Evolutionary conservation across 1,140 invertebrate genomes (phyloP).

Genomic region (Drosophila burlai): DNA sequence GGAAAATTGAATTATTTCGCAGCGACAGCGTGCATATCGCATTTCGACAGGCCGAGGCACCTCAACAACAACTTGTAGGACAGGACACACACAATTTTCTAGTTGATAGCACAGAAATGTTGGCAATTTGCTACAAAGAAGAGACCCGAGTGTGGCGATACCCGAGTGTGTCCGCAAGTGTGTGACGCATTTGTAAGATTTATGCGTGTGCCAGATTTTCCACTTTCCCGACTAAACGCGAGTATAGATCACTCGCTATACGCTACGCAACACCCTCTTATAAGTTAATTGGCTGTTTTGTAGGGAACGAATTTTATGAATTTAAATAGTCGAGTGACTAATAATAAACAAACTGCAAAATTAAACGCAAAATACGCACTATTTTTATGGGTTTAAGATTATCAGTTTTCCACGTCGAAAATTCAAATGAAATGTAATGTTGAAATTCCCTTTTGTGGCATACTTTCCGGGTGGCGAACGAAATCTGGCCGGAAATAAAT

Average conservation of each 20-base stretch:
- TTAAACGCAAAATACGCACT: slow-evolving; percentile 27
- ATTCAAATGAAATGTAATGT: slow-evolving; percentile 7
- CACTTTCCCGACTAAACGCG: slow-evolving; percentile 57
- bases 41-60: slow-evolving; percentile 40
- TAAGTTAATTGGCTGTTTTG: slow-evolving; percentile 67
- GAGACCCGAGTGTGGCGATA: background rate
- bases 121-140: slow-evolving; percentile 56
- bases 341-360: slow-evolving; percentile 5
- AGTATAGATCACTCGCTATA: slow-evolving; percentile 31
- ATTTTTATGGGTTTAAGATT: slow-evolving; percentile 6
- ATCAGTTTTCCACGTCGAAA: background rate
- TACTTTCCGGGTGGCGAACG: slow-evolving; percentile 22
- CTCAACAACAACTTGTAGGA: slow-evolving; percentile 47
- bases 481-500: background rate
- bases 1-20: slow-evolving; percentile 45
- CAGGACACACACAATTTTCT: slow-evolving; percentile 66
- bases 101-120: slow-evolving; percentile 74
- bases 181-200: slow-evolving; percentile 69
- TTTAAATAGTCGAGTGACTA: slow-evolving; percentile 57
- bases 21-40: slow-evolving; percentile 32
- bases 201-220: slow-evolving; percentile 79
- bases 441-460: background rate
- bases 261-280: slow-evolving; percentile 6
- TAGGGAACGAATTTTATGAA: slow-evolving; percentile 38
- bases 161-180: slow-evolving; percentile 45